These are phyloP conservation scores for Venturia canescens DNA, from an alignment of 1,140 invertebrate genomes.

Conservation along the genomic window DNA sequence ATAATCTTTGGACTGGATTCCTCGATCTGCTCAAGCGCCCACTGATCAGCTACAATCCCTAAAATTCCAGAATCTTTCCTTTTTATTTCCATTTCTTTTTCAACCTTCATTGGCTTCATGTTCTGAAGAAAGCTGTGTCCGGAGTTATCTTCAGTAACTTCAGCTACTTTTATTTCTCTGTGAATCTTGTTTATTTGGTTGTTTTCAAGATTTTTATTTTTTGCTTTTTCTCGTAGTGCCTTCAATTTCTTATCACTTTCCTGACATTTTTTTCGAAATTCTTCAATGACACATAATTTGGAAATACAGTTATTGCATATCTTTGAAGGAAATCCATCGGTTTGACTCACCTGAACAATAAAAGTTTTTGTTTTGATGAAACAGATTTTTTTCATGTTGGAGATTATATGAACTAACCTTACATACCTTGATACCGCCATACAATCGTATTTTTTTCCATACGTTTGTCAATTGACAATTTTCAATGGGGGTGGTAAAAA, in stretches of 20 bases:
- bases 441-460: conserved; percentile 62
- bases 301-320: conserved; percentile 64
- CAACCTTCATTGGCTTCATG: background rate
- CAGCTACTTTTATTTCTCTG: background rate
- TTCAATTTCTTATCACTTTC: conserved; percentile 63
- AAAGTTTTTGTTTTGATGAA: background rate
- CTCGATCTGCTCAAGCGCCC: conserved; percentile 28
- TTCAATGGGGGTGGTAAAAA: conserved; percentile 55
- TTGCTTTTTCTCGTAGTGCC: background rate
- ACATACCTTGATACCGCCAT: conserved; percentile 68
- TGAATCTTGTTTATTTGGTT: background rate
- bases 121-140: too few species aligned
- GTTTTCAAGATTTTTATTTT: background rate
- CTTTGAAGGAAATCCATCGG: conserved; percentile 66
- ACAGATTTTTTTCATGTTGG: background rate
- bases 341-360: conserved; percentile 58
- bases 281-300: conserved; percentile 64
- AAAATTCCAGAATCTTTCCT: background rate
- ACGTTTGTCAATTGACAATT: conserved; percentile 49
- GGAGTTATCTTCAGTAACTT: background rate
- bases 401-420: background rate
- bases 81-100: background rate
- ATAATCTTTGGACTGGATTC: conserved; percentile 11
- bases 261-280: conserved; percentile 70
- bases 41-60: background rate